These are phyloP conservation scores for Pao palembangensis DNA, from an alignment of 2,113 vertebrate species.

Conservation along the genomic window DNA sequence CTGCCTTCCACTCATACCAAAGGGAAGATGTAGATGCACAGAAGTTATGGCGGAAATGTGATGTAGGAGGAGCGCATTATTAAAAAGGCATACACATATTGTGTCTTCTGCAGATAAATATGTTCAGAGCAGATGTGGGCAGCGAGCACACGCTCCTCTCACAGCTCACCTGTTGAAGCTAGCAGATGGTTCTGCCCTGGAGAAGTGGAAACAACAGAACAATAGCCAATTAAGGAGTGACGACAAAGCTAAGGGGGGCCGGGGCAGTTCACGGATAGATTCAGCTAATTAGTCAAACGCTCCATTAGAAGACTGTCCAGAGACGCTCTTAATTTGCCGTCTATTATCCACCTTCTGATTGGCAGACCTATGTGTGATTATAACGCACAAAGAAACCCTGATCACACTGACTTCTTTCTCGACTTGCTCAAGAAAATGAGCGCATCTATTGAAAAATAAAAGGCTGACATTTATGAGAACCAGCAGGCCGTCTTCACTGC, in stretches of 20 bases:
- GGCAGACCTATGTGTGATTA: slow-evolving; percentile 12
- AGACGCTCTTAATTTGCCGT: slow-evolving; percentile 51
- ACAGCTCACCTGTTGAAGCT: slow-evolving; percentile 60
- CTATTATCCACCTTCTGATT: slow-evolving; percentile 43
- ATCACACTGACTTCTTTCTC: neutral
- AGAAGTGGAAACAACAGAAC: slow-evolving; percentile 63
- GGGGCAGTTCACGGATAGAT: slow-evolving; percentile 54
- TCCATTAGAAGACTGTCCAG: slow-evolving; percentile 53
- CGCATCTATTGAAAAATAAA: too few species aligned
- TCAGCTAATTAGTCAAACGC: slow-evolving; percentile 63
- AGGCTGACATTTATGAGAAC: neutral
- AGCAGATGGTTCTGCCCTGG: slow-evolving; percentile 65
- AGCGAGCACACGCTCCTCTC: slow-evolving; percentile 31
- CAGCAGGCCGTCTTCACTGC: too few species aligned
- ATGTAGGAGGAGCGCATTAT: neutral
- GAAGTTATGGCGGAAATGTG: slow-evolving; percentile 2
- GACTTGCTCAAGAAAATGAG: too few species aligned
- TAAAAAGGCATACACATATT: neutral
- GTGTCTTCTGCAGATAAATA: slow-evolving; percentile 19
- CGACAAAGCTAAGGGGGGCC: slow-evolving; percentile 42
- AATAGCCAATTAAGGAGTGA: slow-evolving; percentile 64
- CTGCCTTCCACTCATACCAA: neutral
- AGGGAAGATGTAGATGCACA: neutral
- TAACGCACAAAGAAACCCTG: slow-evolving; percentile 1
- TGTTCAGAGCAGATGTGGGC: slow-evolving; percentile 42